phyloP scores from a whole-genome alignment of 1,140 invertebrate species.

The Bilobella aurantiaca region DNA sequence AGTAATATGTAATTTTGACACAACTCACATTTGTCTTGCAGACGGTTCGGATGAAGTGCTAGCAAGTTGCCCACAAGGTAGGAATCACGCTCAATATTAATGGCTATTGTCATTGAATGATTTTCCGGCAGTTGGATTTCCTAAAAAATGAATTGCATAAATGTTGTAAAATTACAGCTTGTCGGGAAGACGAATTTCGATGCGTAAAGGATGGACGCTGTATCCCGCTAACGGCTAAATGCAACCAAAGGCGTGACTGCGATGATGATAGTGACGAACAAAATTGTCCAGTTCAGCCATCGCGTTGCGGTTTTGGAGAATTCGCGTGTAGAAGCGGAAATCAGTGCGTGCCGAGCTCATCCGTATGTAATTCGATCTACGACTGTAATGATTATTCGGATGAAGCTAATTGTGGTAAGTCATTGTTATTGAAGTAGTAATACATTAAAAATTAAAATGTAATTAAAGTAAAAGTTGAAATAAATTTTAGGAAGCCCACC shows the following conservation, averaged over 20 bases:
- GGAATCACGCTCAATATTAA: too few species aligned
- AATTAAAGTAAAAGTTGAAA: neutral
- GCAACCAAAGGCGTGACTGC: slow-evolving; percentile 16
- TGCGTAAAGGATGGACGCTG: neutral
- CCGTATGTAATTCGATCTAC: slow-evolving; percentile 52
- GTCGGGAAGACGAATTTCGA: slow-evolving; percentile 1
- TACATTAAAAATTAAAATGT: slow-evolving; percentile 23
- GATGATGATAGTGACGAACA: slow-evolving; percentile 35
- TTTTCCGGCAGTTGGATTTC: too few species aligned
- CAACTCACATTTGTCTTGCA: neutral
- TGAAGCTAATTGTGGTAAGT: slow-evolving; percentile 62
- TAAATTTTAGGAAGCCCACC: slow-evolving; percentile 22
- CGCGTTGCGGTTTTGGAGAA: slow-evolving; percentile 43
- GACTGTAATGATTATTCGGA: slow-evolving; percentile 85
- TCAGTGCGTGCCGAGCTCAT: slow-evolving; percentile 46
- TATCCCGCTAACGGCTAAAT: neutral
- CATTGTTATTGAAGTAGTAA: too few species aligned
- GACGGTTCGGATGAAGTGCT: slow-evolving; percentile 9
- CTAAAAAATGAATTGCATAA: too few species aligned
- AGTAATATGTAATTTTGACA: neutral
- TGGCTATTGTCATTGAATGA: too few species aligned
- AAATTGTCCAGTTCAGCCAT: slow-evolving; percentile 12
- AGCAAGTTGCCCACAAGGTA: neutral
- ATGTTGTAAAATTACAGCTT: too few species aligned
- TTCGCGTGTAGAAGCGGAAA: slow-evolving; percentile 50